A percentile compares a stretch with the other conserved stretches of the same genome.
phyloP scores from a whole-genome alignment of 2,113 vertebrate species.

The Coracopsis vasa region DNA sequence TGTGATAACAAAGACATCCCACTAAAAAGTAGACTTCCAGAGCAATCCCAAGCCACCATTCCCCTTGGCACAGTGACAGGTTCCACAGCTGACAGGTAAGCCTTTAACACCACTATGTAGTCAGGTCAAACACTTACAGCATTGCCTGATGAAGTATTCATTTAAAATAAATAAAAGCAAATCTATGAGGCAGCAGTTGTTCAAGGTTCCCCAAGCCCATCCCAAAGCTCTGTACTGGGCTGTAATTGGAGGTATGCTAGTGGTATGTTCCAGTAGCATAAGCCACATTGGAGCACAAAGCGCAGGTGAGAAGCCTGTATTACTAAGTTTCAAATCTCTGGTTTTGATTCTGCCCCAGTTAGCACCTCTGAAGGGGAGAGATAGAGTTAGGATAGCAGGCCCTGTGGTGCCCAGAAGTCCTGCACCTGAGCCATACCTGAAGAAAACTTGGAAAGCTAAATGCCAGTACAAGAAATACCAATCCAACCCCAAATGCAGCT shows the following conservation, averaged over 20 bases:
- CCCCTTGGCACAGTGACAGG: neutral
- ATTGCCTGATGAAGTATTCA: neutral
- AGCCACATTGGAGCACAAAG: rapidly evolving
- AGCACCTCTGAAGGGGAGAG: neutral
- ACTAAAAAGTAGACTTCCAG: neutral
- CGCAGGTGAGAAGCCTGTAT: neutral
- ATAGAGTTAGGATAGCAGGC: neutral
- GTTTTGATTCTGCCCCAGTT: neutral
- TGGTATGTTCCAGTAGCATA: neutral
- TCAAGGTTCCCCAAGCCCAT: neutral
- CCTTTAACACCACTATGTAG: neutral
- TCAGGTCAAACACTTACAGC: neutral
- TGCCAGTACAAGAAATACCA: neutral
- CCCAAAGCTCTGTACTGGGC: neutral
- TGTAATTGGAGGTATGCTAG: neutral
- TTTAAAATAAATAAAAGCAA: neutral
- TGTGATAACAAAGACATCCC: neutral
- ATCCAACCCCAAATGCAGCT: neutral
- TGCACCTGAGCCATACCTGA: neutral
- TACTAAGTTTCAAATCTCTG: neutral
- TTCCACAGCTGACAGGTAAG: neutral
- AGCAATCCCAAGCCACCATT: neutral
- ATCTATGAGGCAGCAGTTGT: neutral
- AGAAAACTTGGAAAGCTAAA: neutral
- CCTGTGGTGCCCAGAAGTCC: neutral